phyloP scores from a whole-genome alignment of 2,113 vertebrate genomes.

The Malurus elegans region DNA sequence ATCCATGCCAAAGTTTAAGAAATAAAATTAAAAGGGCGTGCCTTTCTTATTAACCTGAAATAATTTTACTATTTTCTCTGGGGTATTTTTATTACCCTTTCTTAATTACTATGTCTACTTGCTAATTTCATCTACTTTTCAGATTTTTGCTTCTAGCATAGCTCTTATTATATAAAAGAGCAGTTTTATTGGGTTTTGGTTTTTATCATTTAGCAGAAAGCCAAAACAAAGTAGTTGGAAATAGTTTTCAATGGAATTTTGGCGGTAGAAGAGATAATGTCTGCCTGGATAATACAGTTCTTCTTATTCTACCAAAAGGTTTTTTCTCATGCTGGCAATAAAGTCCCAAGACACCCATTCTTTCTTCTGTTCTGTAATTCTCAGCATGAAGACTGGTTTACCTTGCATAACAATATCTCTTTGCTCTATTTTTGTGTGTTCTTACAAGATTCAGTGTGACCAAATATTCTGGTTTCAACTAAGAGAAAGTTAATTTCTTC shows the following conservation, averaged over 20 bases:
- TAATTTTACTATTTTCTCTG: not conserved
- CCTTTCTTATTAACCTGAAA: not conserved
- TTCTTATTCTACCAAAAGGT: not conserved
- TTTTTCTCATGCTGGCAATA: not conserved
- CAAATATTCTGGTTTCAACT: not conserved
- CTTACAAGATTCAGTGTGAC: not conserved
- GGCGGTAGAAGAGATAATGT: not conserved
- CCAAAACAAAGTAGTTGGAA: not conserved
- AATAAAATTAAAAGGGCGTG: not conserved
- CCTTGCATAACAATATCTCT: not conserved
- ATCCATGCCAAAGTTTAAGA: not conserved
- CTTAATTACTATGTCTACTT: not conserved
- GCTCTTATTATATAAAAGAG: not conserved
- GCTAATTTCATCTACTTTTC: conserved; percentile 10
- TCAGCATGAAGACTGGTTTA: not conserved
- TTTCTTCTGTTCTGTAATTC: not conserved
- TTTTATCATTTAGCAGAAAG: not conserved
- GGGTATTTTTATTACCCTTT: not conserved
- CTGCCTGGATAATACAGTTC: not conserved
- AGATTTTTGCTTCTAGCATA: conserved; percentile 2
- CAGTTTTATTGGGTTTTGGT: not conserved
- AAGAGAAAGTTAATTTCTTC: not conserved
- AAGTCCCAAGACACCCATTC: not conserved
- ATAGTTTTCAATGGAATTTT: not conserved
- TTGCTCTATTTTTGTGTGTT: not conserved